phyloP scores from a whole-genome alignment of 2,797 vertebrate species.

The Micropoecilia bifurca region DNA sequence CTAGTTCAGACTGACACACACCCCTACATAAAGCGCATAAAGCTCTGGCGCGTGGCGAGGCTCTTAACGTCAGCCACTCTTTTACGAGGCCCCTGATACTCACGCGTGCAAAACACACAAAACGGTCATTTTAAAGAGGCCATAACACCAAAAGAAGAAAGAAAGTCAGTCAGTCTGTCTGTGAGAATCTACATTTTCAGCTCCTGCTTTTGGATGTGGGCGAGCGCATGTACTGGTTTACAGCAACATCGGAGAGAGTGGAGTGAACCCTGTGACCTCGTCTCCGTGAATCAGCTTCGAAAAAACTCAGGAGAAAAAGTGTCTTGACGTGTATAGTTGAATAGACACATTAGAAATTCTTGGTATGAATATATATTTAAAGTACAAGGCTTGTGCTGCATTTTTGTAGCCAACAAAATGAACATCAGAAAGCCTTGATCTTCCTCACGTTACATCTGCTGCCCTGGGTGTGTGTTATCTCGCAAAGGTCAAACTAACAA shows the following conservation, averaged over 20 bases:
- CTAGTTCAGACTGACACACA: constrained; percentile 11
- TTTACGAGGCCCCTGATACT: constrained; percentile 70
- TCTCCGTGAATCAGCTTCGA: constrained; percentile 26
- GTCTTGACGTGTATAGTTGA: neutral
- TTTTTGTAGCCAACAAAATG: neutral
- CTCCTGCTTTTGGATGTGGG: constrained; percentile 13
- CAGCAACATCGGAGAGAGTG: constrained; percentile 22
- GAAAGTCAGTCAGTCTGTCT: constrained; percentile 20
- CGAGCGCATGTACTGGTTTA: constrained; percentile 25
- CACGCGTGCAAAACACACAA: constrained; percentile 31
- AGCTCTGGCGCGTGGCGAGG: constrained; percentile 66
- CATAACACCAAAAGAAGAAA: constrained; percentile 20
- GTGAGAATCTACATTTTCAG: constrained; percentile 37
- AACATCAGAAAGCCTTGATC: constrained; percentile 19
- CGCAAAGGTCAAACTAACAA: constrained; percentile 45
- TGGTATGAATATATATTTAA: constrained; percentile 4
- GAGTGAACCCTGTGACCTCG: constrained; percentile 35
- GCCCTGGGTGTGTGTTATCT: constrained; percentile 33
- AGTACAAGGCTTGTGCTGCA: constrained; percentile 13
- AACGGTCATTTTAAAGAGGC: constrained; percentile 36
- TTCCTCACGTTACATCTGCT: constrained; percentile 4
- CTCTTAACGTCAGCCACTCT: constrained; percentile 62
- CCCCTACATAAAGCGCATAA: constrained; percentile 49
- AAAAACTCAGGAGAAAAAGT: constrained; percentile 22
- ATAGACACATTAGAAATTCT: neutral